Conservation (phyloP, 1,140 invertebrate genomes). For the Lysiphlebus fabarum region DNA sequence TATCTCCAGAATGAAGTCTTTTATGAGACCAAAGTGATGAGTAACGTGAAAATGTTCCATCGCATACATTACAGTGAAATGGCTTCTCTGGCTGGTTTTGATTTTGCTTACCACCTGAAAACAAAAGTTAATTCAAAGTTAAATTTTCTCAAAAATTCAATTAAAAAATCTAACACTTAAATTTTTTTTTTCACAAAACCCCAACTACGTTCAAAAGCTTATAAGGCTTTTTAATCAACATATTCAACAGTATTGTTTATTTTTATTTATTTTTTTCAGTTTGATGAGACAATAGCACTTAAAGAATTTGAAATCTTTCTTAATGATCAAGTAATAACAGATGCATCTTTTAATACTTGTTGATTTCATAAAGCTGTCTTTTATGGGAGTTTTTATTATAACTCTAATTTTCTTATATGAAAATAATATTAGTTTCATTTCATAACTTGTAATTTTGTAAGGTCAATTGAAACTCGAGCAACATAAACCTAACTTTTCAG, state of each 20-base stretch:
- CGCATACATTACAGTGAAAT: constrained; percentile 83
- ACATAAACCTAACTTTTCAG: no score
- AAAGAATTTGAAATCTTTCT: no score
- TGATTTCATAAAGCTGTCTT: constrained; percentile 50
- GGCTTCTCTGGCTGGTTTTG: constrained; percentile 71
- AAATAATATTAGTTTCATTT: constrained; percentile 46
- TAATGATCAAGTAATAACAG: not conserved
- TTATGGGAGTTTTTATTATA: constrained; percentile 49
- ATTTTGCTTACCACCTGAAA: constrained; percentile 55
- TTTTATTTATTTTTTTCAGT: no score
- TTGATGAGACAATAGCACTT: no score
- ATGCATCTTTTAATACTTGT: constrained; percentile 26
- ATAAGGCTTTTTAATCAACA: no score
- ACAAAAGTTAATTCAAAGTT: constrained; percentile 39
- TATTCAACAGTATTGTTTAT: no score
- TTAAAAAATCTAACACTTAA: constrained; percentile 44
- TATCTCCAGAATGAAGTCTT: constrained; percentile 80
- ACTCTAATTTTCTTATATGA: constrained; percentile 45
- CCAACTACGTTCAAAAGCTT: no score
- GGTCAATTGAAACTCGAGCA: not conserved
- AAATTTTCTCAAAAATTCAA: constrained; percentile 50
- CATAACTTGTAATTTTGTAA: constrained; percentile 27
- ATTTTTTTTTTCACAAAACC: no score
- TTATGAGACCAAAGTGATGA: constrained; percentile 84
- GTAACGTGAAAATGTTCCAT: constrained; percentile 77